Evolutionary conservation across 2,888 invertebrate genomes (phyloP).

Genomic region (Incurvaria masculella): DNA sequence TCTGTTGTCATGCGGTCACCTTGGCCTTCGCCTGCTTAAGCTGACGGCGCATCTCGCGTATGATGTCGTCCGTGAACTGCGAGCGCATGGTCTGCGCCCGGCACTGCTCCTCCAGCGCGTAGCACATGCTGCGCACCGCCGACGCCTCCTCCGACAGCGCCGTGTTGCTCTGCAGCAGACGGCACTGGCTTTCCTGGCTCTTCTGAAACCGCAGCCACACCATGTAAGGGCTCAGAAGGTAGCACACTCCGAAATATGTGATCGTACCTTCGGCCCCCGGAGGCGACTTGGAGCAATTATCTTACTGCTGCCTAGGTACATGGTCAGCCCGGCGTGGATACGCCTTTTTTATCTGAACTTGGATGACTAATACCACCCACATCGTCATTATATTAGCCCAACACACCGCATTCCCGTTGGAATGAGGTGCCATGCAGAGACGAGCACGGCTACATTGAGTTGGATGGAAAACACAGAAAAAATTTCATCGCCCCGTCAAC

Average conservation of each 20-base stretch:
- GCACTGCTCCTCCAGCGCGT: conserved; percentile 54
- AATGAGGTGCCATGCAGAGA: no score
- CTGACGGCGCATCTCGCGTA: conserved; percentile 61
- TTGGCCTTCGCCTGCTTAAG: conserved; percentile 49
- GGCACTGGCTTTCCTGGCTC: conserved; percentile 44
- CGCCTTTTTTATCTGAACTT: no score
- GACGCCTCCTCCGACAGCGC: conserved; percentile 54
- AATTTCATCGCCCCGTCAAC: no score
- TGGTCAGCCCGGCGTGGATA: no score
- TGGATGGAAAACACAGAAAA: no score
- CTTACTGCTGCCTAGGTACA: no score
- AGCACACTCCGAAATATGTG: not conserved
- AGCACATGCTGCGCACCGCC: conserved; percentile 48
- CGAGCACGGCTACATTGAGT: no score
- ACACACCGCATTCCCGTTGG: no score
- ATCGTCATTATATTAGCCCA: no score
- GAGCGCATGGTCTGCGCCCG: conserved; percentile 51
- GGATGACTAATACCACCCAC: no score
- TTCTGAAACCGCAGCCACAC: conserved; percentile 20
- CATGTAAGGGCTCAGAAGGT: not conserved
- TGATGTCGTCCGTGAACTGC: conserved; percentile 63
- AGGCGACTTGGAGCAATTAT: no score
- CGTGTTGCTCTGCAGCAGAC: conserved; percentile 58
- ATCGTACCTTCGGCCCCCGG: not conserved
- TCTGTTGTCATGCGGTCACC: no score